Evolutionary conservation across 1,140 invertebrate genomes (phyloP).

Genomic region (Drosophila nigrodunni): DNA sequence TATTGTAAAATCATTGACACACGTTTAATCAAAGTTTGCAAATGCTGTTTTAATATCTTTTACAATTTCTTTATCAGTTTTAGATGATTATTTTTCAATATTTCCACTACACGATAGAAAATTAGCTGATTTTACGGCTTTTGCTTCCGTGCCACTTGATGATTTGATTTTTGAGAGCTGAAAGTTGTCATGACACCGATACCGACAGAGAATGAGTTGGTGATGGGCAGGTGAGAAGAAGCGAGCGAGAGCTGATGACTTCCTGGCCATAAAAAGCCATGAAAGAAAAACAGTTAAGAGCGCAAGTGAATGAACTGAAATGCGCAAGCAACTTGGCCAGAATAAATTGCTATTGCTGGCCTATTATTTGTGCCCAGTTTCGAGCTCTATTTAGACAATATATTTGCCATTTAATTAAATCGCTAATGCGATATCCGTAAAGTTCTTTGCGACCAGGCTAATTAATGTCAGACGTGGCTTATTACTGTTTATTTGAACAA

Average conservation of each 20-base stretch:
- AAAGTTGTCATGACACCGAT: conserved; percentile 68
- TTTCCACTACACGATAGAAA: conserved; percentile 64
- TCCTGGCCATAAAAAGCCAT: conserved; percentile 41
- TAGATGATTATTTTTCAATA: conserved; percentile 73
- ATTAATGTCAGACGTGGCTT: conserved; percentile 50
- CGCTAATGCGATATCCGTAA: conserved; percentile 29
- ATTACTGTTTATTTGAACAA: conserved; percentile 50
- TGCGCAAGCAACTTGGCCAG: not conserved
- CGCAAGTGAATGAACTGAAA: conserved; percentile 65
- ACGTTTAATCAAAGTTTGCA: conserved; percentile 15
- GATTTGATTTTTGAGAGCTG: conserved; percentile 58
- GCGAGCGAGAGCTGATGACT: conserved; percentile 43
- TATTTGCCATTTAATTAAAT: conserved; percentile 63
- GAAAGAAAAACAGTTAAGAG: conserved; percentile 34
- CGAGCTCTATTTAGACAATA: conserved; percentile 39
- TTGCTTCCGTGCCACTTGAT: conserved; percentile 60
- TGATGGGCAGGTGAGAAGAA: not conserved
- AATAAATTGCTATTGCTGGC: conserved; percentile 3
- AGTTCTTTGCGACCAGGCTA: conserved; percentile 48
- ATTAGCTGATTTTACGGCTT: conserved; percentile 44
- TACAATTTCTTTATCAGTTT: conserved; percentile 61
- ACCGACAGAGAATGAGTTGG: not conserved
- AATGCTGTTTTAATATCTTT: conserved; percentile 14
- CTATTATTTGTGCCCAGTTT: conserved; percentile 39
- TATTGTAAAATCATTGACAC: conserved; percentile 12